phyloP scores from a whole-genome alignment of 2,888 invertebrate genomes.

The Caenorhabditis macrosperma region DNA sequence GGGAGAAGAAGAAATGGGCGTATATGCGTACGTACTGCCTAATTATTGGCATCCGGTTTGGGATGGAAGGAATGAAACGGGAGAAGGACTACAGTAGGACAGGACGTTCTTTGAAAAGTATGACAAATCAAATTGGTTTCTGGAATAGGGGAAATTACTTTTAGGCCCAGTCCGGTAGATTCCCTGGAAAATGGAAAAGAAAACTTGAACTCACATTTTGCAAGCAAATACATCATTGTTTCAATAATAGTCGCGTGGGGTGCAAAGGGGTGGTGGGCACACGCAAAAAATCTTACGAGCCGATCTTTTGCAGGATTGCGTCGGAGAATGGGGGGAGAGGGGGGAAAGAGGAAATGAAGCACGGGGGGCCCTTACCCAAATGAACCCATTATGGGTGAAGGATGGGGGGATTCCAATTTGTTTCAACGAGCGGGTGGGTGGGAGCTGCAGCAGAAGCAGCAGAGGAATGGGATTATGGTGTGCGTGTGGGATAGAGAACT shows the following conservation, averaged over 20 bases:
- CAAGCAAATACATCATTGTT: slow-evolving; percentile 45
- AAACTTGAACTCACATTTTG: slow-evolving; percentile 35
- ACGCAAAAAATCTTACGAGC: slow-evolving; percentile 11
- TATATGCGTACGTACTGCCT: neutral
- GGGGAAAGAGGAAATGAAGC: slow-evolving; percentile 17
- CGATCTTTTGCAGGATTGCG: slow-evolving; percentile 23
- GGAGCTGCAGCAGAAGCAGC: neutral
- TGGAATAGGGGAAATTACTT: no score
- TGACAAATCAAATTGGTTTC: no score
- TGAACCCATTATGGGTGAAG: slow-evolving; percentile 50
- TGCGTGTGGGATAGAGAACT: neutral
- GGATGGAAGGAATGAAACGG: no score
- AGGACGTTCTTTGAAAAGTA: neutral
- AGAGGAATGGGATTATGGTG: slow-evolving; percentile 31
- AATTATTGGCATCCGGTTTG: slow-evolving; percentile 2
- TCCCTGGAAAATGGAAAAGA: neutral
- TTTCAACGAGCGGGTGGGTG: slow-evolving; percentile 8
- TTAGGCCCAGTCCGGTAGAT: no score
- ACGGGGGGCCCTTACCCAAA: slow-evolving; percentile 12
- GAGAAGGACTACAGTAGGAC: neutral
- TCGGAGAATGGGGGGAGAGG: neutral
- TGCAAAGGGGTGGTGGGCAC: neutral
- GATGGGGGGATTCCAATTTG: slow-evolving; percentile 33
- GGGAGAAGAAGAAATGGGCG: neutral
- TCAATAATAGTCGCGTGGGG: neutral